These are phyloP conservation scores for Micromys minutus DNA, from an alignment of 2,113 vertebrate genomes.

Conservation along the genomic window DNA sequence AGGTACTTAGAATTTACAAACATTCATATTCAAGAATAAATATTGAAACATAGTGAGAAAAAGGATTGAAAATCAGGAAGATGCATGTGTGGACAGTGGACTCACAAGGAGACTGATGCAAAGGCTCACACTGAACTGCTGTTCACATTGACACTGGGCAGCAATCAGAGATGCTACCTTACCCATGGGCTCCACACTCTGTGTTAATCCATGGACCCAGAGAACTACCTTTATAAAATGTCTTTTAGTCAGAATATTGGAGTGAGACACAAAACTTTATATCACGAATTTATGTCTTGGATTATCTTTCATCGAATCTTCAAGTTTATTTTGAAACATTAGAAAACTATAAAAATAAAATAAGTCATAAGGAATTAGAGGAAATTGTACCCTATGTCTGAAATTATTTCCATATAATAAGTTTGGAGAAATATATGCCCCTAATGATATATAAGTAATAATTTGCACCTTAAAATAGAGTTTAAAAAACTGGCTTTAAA, in stretches of 20 bases:
- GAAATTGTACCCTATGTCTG: not conserved
- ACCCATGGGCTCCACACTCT: no score
- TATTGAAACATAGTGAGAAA: not conserved
- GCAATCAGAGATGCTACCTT: no score
- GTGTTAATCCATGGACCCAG: not conserved
- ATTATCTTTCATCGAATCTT: not conserved
- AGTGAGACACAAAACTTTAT: not conserved
- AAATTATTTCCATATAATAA: not conserved
- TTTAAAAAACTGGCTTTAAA: not conserved
- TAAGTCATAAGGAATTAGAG: not conserved
- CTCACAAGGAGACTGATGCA: not conserved
- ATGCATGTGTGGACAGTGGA: not conserved
- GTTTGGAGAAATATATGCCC: not conserved
- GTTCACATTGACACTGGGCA: not conserved
- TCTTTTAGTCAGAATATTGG: not conserved
- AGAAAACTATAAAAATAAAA: not conserved
- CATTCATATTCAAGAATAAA: not conserved
- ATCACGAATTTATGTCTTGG: not conserved
- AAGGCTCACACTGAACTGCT: not conserved
- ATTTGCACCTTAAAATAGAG: not conserved
- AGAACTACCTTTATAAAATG: no score
- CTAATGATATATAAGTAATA: not conserved
- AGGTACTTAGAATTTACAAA: not conserved
- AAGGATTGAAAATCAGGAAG: not conserved
- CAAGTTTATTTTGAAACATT: not conserved